Conservation (phyloP, 2,888 invertebrate genomes). For the Choristoneura rosaceana region DNA sequence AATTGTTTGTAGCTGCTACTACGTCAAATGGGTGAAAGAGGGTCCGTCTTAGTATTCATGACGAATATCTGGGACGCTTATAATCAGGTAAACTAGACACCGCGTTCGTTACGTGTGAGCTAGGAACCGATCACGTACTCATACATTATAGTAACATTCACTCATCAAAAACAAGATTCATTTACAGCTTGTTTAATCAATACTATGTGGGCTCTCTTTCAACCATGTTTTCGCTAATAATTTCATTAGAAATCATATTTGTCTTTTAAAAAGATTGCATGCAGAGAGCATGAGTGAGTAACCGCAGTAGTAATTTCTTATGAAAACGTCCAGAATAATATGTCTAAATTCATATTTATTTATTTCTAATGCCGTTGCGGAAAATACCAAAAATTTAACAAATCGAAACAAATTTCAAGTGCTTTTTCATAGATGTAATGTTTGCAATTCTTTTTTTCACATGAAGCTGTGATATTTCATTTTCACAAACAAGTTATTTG, state of each 20-base stretch:
- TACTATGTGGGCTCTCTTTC: constrained; percentile 73
- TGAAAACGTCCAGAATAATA: not conserved
- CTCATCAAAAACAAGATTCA: constrained; percentile 49
- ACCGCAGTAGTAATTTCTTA: not conserved
- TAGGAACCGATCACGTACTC: constrained; percentile 46
- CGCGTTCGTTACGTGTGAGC: constrained; percentile 40
- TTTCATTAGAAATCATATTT: constrained; percentile 48
- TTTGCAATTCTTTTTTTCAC: no score
- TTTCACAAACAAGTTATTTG: no score
- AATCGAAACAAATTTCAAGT: not conserved
- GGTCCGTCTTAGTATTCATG: constrained; percentile 80
- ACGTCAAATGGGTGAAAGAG: constrained; percentile 82
- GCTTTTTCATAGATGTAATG: no score
- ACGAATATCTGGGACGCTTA: constrained; percentile 74
- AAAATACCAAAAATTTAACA: not conserved
- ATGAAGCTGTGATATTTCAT: no score
- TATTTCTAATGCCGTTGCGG: not conserved
- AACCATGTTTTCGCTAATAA: constrained; percentile 48
- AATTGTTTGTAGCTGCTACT: constrained; percentile 78
- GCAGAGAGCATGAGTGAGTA: constrained; percentile 21
- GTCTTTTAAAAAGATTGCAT: constrained; percentile 41
- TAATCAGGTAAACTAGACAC: constrained; percentile 68
- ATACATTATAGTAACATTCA: constrained; percentile 57
- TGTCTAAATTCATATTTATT: no score
- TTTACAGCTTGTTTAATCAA: constrained; percentile 53